A percentile compares a stretch with the other conserved stretches of the same genome.
Evolutionary conservation across 2,888 invertebrate species (phyloP).

Genomic region (Cepaea hortensis): DNA sequence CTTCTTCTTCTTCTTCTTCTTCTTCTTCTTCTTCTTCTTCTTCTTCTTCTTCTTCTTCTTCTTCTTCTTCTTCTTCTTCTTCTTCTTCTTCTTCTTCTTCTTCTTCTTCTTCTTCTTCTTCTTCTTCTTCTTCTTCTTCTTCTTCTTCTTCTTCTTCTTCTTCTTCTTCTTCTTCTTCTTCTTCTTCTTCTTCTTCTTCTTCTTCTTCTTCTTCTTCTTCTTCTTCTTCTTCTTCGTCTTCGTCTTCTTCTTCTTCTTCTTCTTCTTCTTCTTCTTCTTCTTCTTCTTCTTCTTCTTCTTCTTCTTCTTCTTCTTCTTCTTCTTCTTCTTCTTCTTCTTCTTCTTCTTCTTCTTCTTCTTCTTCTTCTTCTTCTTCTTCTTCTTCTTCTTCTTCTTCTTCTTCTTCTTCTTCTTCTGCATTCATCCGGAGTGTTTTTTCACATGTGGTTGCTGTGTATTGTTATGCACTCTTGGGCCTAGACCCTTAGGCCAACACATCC

Average conservation of each 20-base stretch:
- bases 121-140: background rate
- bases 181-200: background rate
- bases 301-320: background rate
- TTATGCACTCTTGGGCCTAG: no score
- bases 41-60: conserved; percentile 32
- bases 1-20: no score
- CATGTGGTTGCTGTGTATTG: no score
- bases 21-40: conserved; percentile 10
- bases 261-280: background rate
- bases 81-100: background rate
- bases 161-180: background rate
- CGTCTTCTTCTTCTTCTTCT: conserved; percentile 26
- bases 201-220: no score
- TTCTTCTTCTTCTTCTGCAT: background rate
- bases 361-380: conserved; percentile 32
- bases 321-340: no score
- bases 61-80: background rate
- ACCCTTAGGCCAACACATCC: no score
- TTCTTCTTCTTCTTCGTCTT: conserved; percentile 10
- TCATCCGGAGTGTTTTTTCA: no score
- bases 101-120: background rate
- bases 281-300: no score
- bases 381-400: background rate
- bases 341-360: conserved; percentile 11
- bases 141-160: background rate